Conservation (phyloP, 2,797 vertebrate genomes). For the Stomatorhinus walkeri region DNA sequence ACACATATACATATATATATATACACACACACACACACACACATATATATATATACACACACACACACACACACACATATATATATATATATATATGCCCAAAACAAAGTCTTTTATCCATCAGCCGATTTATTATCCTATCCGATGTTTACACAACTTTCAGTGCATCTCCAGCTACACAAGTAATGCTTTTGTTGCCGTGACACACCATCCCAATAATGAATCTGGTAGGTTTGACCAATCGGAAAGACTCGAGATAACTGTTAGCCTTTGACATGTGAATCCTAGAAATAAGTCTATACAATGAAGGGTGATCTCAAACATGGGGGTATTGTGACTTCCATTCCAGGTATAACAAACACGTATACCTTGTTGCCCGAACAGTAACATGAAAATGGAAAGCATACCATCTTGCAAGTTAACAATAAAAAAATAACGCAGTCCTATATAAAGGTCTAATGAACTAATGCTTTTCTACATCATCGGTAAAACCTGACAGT, state of each 20-base stretch:
- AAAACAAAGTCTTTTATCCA: neutral
- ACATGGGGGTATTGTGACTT: neutral
- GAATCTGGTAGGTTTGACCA: neutral
- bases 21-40: no score
- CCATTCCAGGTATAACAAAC: neutral
- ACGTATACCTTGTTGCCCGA: neutral
- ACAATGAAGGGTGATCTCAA: neutral
- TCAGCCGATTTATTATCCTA: neutral
- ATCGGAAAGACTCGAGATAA: neutral
- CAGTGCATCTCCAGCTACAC: neutral
- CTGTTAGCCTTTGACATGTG: neutral
- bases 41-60: no score
- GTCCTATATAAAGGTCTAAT: neutral
- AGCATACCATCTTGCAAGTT: neutral
- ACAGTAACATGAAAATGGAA: neutral
- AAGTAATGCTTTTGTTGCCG: neutral
- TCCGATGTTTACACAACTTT: conserved; percentile 4
- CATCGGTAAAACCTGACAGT: neutral
- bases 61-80: no score
- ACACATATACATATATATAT: no score
- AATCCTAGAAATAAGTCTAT: neutral
- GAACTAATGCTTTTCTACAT: neutral
- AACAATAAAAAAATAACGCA: neutral
- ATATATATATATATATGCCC: neutral
- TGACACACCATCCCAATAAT: neutral